Base-by-base conservation (phyloP, 2,797 vertebrate genomes). In the Periophthalmus magnuspinnatus region DNA sequence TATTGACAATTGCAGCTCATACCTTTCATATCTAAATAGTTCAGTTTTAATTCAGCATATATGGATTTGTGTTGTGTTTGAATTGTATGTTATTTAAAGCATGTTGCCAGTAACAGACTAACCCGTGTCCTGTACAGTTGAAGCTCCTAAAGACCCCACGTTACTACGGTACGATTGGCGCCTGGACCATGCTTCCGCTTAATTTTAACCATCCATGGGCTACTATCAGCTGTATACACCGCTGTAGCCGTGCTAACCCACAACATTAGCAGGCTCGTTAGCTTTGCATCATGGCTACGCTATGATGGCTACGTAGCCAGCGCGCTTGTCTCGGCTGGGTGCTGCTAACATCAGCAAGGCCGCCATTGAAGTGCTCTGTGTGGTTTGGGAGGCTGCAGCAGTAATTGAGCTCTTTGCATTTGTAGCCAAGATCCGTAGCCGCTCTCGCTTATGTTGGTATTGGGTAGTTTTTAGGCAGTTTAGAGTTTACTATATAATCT, bases 341-440 rank as follows among this genome's bases (percentile, higher is more conserved):
- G 90, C 82, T 79, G 89, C 80, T 90, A 88, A 80, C 77, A 68
- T 47, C 64, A 70, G 79, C 88, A 81, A 87, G 93, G 93, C 92
- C 93, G 86, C 89, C 91, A 91, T 91, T 89, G 84, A 67, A 74
- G 87, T 78, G 52, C 80, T 78, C 69, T 76, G 76, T 82, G 81
- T 68, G 67, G 80, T 82, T 75, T 70, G 62, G 38, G 74, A 22
- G 66, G 80, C 70, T 82, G 89, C 67, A 82, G 82, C 83, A 86
- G 72, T 81, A 67, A 71, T 71, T 64, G 57, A 58, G 64, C 24
- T 11, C 70, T 80, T 74, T 67, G 22, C 32, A 62, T 50, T 36
- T 72, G 72, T 59, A 69, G 71, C 77, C 69, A 72, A 56, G 45
- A 62, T 21, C 21, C 2, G n/a, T 3, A 5, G 22, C 5, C 3